Conservation (phyloP, 2,888 invertebrate species). For the Willowsia nigromaculata region DNA sequence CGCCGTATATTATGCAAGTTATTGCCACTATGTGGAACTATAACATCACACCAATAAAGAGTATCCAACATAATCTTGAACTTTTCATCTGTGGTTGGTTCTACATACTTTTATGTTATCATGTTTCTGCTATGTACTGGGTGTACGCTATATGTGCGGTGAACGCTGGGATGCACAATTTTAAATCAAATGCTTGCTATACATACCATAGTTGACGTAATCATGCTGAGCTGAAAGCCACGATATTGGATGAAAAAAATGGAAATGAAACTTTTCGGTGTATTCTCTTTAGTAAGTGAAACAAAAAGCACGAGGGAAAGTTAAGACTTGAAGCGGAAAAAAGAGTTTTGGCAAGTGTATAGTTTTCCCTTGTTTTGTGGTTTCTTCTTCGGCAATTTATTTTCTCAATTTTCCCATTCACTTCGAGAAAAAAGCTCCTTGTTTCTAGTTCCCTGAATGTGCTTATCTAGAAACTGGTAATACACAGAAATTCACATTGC, state of each 20-base stretch:
- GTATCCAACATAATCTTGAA: slow-evolving; percentile 20
- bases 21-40: neutral
- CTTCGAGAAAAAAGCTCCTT: too few species aligned
- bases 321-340: neutral
- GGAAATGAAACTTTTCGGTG: neutral
- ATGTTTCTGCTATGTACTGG: neutral
- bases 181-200: neutral
- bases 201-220: neutral
- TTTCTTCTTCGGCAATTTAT: slow-evolving; percentile 16
- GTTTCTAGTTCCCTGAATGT: too few species aligned
- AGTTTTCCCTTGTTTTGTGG: neutral
- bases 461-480: too few species aligned
- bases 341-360: neutral
- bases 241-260: neutral
- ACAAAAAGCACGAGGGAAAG: neutral
- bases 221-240: neutral
- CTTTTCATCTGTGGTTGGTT: slow-evolving; percentile 2
- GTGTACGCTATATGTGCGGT: neutral
- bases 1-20: neutral
- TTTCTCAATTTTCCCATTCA: slow-evolving; percentile 8
- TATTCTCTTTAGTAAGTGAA: neutral
- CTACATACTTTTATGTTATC: neutral
- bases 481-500: too few species aligned
- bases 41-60: neutral
- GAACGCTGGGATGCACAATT: neutral